phyloP scores from a whole-genome alignment of 1,140 invertebrate species.

The Papilio polyxenes region DNA sequence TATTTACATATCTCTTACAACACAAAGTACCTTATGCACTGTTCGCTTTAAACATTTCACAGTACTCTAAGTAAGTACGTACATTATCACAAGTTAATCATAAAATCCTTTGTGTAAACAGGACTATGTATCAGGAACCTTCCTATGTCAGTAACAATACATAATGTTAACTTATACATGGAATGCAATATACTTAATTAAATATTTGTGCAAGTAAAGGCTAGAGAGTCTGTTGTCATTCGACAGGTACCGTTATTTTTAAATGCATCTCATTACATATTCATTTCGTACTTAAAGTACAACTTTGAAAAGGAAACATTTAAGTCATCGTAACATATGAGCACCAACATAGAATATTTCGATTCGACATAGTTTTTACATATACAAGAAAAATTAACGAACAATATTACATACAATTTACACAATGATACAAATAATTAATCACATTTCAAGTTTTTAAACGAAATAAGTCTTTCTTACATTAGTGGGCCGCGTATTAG shows the following conservation, averaged over 20 bases:
- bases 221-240: constrained; percentile 43
- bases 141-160: constrained; percentile 56
- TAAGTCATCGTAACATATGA: constrained; percentile 50
- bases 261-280: constrained; percentile 52
- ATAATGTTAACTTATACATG: constrained; percentile 52
- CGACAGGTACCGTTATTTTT: constrained; percentile 58
- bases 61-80: constrained; percentile 70
- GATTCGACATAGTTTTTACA: constrained; percentile 33
- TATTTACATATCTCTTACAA: constrained; percentile 61
- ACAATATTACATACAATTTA: constrained; percentile 43
- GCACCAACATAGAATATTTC: constrained; percentile 59
- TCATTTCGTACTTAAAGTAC: constrained; percentile 63
- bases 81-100: constrained; percentile 73
- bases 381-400: constrained; percentile 34
- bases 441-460: constrained; percentile 61
- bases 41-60: constrained; percentile 58
- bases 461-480: constrained; percentile 81
- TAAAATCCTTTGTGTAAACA: constrained; percentile 52
- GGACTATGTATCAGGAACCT: constrained; percentile 68
- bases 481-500: constrained; percentile 69
- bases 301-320: constrained; percentile 36
- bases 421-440: constrained; percentile 50
- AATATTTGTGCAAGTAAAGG: constrained; percentile 42
- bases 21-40: constrained; percentile 53
- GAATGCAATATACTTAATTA: constrained; percentile 59